Evolutionary conservation across 2,888 invertebrate species (phyloP).

Genomic region (Yponomeuta sedellus): DNA sequence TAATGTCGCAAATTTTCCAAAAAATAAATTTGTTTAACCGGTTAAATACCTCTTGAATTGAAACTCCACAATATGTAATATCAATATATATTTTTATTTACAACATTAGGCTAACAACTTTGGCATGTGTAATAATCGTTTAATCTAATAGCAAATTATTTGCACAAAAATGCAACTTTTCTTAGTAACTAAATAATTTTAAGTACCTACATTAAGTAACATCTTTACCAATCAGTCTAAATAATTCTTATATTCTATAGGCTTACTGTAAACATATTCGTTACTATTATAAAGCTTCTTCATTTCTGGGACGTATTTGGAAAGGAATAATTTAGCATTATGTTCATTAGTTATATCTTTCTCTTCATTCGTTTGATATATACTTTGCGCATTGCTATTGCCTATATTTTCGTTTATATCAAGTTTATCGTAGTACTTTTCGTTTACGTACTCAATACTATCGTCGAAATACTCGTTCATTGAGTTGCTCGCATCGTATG

Average conservation of each 20-base stretch:
- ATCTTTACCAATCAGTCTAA: slow-evolving; percentile 60
- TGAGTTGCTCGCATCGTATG: neutral
- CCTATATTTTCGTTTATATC: slow-evolving; percentile 2
- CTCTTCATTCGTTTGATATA: neutral
- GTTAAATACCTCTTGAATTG: too few relatives aligned
- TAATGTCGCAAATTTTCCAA: too few relatives aligned
- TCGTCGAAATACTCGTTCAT: slow-evolving; percentile 8
- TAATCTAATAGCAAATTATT: slow-evolving; percentile 9
- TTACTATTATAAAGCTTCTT: neutral
- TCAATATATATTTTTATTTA: slow-evolving; percentile 40
- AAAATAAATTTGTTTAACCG: neutral
- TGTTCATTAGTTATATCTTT: neutral
- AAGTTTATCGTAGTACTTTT: slow-evolving; percentile 8
- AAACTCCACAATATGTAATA: neutral
- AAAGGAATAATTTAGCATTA: neutral
- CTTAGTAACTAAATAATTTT: slow-evolving; percentile 27
- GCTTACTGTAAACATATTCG: neutral
- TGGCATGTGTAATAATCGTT: slow-evolving; percentile 26
- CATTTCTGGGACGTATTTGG: neutral
- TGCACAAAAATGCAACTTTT: slow-evolving; percentile 22
- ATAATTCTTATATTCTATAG: neutral
- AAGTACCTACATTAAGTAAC: slow-evolving; percentile 33
- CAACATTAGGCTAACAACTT: slow-evolving; percentile 43
- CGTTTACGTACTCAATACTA: slow-evolving; percentile 9
- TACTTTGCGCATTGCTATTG: neutral